Percentiles rank a stretch among this genome's conserved stretches.
Conservation (phyloP, 2,888 invertebrate genomes). For the Calameuta filiformis region DNA sequence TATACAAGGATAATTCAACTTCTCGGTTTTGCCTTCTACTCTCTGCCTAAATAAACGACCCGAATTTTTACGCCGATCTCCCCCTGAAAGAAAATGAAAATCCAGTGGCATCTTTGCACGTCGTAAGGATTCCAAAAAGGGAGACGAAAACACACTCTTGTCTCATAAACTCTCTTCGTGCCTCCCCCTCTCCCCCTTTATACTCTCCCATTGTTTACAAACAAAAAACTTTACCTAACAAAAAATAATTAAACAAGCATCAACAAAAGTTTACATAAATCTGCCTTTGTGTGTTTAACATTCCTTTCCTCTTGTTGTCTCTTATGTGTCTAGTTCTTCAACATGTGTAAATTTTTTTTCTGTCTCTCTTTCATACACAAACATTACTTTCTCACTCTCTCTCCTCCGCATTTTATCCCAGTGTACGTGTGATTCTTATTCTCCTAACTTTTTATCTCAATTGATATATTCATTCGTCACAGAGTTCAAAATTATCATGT, state of each 20-base stretch:
- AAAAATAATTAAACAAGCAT: conserved; percentile 54
- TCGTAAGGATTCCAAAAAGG: not conserved
- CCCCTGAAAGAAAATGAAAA: not conserved
- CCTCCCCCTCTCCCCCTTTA: conserved; percentile 15
- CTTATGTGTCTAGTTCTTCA: not conserved
- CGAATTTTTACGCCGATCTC: not conserved
- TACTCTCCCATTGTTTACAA: conserved; percentile 20
- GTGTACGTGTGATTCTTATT: not conserved
- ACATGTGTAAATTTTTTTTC: not conserved
- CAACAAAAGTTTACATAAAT: conserved; percentile 52
- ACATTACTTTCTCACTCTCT: not conserved
- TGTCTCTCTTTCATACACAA: not conserved
- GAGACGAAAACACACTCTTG: not conserved
- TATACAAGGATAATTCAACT: conserved; percentile 30
- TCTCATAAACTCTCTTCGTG: not conserved
- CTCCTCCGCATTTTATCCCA: not conserved
- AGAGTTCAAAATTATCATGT: conserved; percentile 10
- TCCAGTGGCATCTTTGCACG: not conserved
- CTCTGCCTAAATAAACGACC: not conserved
- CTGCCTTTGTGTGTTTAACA: conserved; percentile 16
- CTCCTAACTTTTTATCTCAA: conserved; percentile 17
- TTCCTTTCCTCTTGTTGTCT: conserved; percentile 1
- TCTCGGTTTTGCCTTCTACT: conserved; percentile 12
- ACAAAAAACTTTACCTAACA: conserved; percentile 32
- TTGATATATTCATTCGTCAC: conserved; percentile 28